Conservation (phyloP, 2,113 vertebrate species). For the Paratilapia polleni region DNA sequence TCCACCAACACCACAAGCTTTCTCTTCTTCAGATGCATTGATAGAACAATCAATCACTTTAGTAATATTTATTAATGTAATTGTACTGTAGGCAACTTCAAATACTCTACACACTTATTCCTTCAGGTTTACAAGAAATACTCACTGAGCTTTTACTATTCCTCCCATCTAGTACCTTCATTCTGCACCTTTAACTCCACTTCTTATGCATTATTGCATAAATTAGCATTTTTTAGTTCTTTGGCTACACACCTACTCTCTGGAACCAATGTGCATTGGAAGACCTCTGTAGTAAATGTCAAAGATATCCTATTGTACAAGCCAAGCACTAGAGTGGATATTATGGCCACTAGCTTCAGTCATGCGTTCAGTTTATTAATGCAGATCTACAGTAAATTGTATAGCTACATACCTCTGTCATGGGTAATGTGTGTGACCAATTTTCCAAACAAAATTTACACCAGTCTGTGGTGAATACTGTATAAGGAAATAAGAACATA, state of each 20-base stretch:
- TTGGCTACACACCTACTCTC: conserved; percentile 8
- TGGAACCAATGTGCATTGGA: conserved; percentile 23
- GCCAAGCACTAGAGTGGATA: conserved; percentile 34
- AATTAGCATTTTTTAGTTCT: conserved; percentile 48
- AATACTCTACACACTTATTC: not conserved
- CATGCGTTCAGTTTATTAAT: conserved; percentile 62
- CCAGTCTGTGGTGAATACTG: not conserved
- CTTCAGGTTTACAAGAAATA: not conserved
- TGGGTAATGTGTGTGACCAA: conserved; percentile 7
- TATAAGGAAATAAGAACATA: conserved; percentile 25
- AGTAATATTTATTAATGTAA: not conserved
- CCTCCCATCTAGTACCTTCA: not conserved
- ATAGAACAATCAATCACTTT: not conserved
- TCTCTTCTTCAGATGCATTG: not conserved
- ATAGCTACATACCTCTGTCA: conserved; percentile 23
- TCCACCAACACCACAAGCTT: not conserved
- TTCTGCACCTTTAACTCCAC: conserved; percentile 25
- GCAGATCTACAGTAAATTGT: conserved; percentile 10
- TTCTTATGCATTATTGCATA: conserved; percentile 54
- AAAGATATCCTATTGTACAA: conserved; percentile 41
- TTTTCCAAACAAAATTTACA: conserved; percentile 28
- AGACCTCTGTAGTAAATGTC: conserved; percentile 59
- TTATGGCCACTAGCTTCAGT: conserved; percentile 30
- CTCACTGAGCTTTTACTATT: not conserved
- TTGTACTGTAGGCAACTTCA: not conserved